Evolutionary conservation across 2,888 invertebrate species (phyloP).

Genomic region (Microctonus hyperodae): DNA sequence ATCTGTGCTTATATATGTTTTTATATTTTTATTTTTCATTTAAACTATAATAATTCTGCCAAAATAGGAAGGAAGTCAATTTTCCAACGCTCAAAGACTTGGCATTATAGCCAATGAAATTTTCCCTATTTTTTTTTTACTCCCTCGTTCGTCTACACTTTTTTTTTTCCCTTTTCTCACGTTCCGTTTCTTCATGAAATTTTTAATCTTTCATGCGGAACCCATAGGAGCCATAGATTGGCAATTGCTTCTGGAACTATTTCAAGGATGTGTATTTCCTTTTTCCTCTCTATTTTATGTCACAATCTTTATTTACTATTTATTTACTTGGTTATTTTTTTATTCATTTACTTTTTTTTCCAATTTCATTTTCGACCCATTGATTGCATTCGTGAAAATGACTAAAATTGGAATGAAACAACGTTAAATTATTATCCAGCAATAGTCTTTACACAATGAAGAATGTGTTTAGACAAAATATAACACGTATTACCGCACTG

Average conservation of each 20-base stretch:
- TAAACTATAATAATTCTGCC: no score
- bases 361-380: background rate
- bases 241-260: background rate
- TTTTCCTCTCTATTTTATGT: background rate
- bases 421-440: conserved; percentile 23
- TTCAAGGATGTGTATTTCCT: conserved; percentile 1
- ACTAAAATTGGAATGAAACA: background rate
- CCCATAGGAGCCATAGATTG: conserved; percentile 6
- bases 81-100: background rate
- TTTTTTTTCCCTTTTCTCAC: background rate
- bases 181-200: conserved; percentile 4
- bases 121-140: background rate
- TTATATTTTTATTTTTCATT: background rate
- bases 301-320: background rate
- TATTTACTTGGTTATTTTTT: conserved; percentile 3
- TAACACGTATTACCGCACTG: conserved; percentile 49
- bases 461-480: conserved; percentile 39
- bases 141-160: background rate
- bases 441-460: conserved; percentile 37
- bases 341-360: background rate
- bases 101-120: background rate
- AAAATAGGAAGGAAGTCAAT: no score
- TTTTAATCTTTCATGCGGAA: conserved; percentile 5
- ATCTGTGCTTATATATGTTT: background rate
- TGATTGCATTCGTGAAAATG: background rate